Evolutionary conservation across 1,140 invertebrate genomes (phyloP).

Genomic region (Drosophila simulans): DNA sequence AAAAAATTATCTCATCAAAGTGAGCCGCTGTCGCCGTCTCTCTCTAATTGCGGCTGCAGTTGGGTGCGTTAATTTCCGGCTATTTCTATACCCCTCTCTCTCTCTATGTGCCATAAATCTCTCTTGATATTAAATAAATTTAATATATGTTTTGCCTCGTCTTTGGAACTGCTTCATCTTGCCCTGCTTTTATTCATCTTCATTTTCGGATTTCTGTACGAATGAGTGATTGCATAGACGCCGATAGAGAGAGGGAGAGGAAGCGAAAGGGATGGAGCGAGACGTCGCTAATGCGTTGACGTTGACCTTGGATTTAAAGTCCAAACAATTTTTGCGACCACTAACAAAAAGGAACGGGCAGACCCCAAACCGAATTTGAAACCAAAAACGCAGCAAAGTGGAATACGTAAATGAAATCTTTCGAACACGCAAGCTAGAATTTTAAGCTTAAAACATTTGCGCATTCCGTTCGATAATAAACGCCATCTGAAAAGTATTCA

Average conservation of each 20-base stretch:
- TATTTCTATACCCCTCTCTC: background rate
- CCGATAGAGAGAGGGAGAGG: background rate
- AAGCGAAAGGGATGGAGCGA: background rate
- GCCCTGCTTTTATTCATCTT: slow-evolving; percentile 11
- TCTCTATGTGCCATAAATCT: slow-evolving; percentile 9
- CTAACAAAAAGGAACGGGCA: slow-evolving; percentile 21
- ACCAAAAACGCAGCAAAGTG: slow-evolving; percentile 52
- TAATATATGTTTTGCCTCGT: slow-evolving; percentile 17
- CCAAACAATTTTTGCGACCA: slow-evolving; percentile 50
- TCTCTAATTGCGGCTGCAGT: slow-evolving; percentile 32
- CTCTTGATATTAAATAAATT: slow-evolving; percentile 36
- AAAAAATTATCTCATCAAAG: slow-evolving; percentile 73
- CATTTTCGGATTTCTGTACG: slow-evolving; percentile 27
- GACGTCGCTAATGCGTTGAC: slow-evolving; percentile 57
- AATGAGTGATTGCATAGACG: slow-evolving; percentile 66
- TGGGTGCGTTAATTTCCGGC: slow-evolving; percentile 53
- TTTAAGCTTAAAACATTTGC: background rate
- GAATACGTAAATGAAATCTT: slow-evolving; percentile 21
- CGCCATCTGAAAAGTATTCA: background rate
- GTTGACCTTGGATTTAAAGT: slow-evolving; percentile 68
- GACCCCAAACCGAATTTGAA: slow-evolving; percentile 50
- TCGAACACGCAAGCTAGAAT: slow-evolving; percentile 10
- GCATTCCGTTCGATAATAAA: background rate
- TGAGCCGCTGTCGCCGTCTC: slow-evolving; percentile 5
- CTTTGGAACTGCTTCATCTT: background rate